These are phyloP conservation scores for Drosophila colorata DNA, from an alignment of 2,888 invertebrate genomes.

Conservation along the genomic window DNA sequence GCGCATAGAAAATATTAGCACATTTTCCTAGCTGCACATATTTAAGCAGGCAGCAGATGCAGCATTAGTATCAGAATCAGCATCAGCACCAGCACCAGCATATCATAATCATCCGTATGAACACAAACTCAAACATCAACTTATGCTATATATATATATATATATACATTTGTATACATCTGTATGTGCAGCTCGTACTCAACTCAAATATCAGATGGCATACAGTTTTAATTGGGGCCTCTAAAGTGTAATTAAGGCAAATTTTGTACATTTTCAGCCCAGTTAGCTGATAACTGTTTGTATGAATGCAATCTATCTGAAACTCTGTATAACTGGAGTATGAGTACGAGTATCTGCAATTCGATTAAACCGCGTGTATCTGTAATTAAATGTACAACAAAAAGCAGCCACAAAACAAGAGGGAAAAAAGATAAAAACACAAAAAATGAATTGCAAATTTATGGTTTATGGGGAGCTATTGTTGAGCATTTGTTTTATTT, in stretches of 20 bases:
- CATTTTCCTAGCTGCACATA: slow-evolving; percentile 44
- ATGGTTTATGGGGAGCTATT: slow-evolving; percentile 14
- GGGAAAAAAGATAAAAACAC: background rate
- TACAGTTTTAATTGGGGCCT: slow-evolving; percentile 56
- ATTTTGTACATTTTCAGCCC: slow-evolving; percentile 30
- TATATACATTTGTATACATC: background rate
- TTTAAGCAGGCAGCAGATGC: slow-evolving; percentile 13
- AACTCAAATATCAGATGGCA: slow-evolving; percentile 40
- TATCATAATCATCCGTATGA: slow-evolving; percentile 14
- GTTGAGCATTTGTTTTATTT: slow-evolving; percentile 54
- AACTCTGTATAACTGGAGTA: slow-evolving; percentile 18
- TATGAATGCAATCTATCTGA: slow-evolving; percentile 1
- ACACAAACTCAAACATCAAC: slow-evolving; percentile 29
- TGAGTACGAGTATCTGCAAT: background rate
- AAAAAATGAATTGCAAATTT: slow-evolving; percentile 36
- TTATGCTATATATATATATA: background rate
- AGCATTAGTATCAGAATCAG: slow-evolving; percentile 9
- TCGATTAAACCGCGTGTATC: slow-evolving; percentile 24
- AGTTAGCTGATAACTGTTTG: slow-evolving; percentile 34
- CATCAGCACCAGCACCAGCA: slow-evolving; percentile 26
- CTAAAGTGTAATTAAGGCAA: slow-evolving; percentile 44
- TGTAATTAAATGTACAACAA: slow-evolving; percentile 35
- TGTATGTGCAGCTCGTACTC: background rate
- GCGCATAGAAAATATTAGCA: slow-evolving; percentile 64
- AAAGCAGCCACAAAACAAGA: slow-evolving; percentile 2